Base-by-base conservation (phyloP, 2,888 invertebrate genomes). In the Papilio demoleus region DNA sequence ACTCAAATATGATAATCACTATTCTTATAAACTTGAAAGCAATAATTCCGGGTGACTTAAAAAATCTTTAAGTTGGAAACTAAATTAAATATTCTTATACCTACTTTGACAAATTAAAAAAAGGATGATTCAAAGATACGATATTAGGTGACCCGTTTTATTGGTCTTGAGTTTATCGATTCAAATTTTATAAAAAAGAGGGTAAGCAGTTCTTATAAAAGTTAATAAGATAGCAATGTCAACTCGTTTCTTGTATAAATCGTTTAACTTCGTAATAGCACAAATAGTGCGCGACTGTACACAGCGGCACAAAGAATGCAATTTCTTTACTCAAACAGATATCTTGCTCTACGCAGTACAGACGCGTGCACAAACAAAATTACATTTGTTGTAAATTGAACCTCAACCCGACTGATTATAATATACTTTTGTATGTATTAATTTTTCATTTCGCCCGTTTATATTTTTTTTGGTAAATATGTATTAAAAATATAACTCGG, bases 321-420 rank as follows among this genome's bases (percentile, higher is more conserved):
- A 63, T 63, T 63, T 63, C 63, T 63, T 63, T 31, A 47, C 19
- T 63, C 63, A 63, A 47, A 62, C 47, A 62, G 63, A 56, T 31
- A 56, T 56, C 53, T 56, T 31, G 50, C 50, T 50, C 31, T 56
- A 17, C 53, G 53, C 17, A 50, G 31, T 56, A 31, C 53, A 56
- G 17, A 17, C 53, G 50, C 50, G 53, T 56, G 31, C 3, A 56
- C 53, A 56, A 56, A 56, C 53, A 31, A 17, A 31, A 56, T 31
- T 8, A 31, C 4, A 17, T 56, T n/a, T 17, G 9, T 56, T 31
- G 17, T 56, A 31, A 56, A 56, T 31, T 56, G 53, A 56, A 56
- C 53, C 17, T n/a, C 31, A 17, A n/a, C 8, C 31, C 31, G 1
- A 17, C 8, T 31, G 6, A 6, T 17, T 31, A 56, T 8, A 8